Base-by-base conservation (phyloP, 2,797 vertebrate species). In the Peromyscus aztecus region DNA sequence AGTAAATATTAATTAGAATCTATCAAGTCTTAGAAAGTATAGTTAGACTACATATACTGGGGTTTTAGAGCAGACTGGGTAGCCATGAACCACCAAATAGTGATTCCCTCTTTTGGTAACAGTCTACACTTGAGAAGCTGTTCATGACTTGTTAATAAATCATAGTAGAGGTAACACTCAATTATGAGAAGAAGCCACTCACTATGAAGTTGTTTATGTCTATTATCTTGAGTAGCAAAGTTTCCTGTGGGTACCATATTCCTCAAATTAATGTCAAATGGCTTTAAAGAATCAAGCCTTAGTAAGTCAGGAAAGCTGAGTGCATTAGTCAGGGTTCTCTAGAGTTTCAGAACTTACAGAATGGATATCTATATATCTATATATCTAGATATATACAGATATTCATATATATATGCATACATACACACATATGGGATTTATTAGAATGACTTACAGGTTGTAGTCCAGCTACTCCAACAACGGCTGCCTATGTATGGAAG, bases 91-190 rank as follows among this genome's bases (percentile, higher is more conserved):
- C 23, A 87, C 13, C 12, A 9, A 55, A 34, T 69, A 52, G 34
- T 52, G 9, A 40, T 31, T 4, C 52, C n/a, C 93, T 91, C 37
- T 89, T 49, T 90, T 63, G 61, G 24, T 46, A 91, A 59, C 55
- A 84, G 6, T 78, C 37, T 94, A 75, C 29, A 80, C 82, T 95
- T 81, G 31, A 90, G 73, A 92, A 90, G 37, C n/a, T 63, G 37
- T 31, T 90, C 29, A 19, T 92, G 75, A 43, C n/a, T 85, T 90
- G 65, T 27, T 94, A 90, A 13, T 46, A 94, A 82, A 71, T 37
- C 34, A 10, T 92, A 34, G 12, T 76, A 91, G 69, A 89, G 73
- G 77, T 85, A 82, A 91, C 52, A 95, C 7, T 27, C 85, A 43
- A 57, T 4, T 27, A 77, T 77, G 73, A 80, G 19, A 57, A 76